Conservation (phyloP, 2,888 invertebrate species). For the Spicauda simplicius region DNA sequence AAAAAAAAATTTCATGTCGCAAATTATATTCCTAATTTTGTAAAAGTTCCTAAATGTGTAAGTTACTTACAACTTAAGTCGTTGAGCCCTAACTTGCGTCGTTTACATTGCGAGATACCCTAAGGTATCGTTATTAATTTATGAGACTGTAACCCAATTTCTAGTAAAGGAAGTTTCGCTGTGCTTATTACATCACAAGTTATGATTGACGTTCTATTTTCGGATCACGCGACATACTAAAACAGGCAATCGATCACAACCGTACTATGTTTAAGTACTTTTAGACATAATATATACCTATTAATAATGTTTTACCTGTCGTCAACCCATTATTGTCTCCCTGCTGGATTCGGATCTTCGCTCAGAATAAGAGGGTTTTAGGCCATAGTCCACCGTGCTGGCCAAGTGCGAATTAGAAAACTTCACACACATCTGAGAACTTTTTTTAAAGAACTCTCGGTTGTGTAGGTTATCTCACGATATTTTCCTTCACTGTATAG, state of each 20-base stretch:
- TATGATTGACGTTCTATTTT: conserved; percentile 51
- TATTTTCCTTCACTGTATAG: too few species aligned
- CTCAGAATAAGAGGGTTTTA: too few species aligned
- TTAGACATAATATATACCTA: too few species aligned
- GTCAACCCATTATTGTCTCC: too few species aligned
- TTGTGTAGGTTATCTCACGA: too few species aligned
- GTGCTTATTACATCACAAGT: conserved; percentile 45
- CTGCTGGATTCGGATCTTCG: too few species aligned
- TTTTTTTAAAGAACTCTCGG: too few species aligned
- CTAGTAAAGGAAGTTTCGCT: conserved; percentile 40
- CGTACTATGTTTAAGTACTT: not conserved
- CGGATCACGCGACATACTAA: conserved; percentile 39
- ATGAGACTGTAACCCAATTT: conserved; percentile 46
- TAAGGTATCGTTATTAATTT: conserved; percentile 39
- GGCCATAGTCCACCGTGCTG: too few species aligned
- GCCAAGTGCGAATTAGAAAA: too few species aligned
- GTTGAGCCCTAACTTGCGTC: conserved; percentile 1
- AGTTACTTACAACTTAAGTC: not conserved
- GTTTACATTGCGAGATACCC: not conserved
- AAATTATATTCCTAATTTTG: not conserved
- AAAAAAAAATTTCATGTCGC: not conserved
- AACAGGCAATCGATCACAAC: conserved; percentile 17
- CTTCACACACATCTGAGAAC: too few species aligned
- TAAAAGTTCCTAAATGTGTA: not conserved
- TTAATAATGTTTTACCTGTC: too few species aligned